These are phyloP conservation scores for Andrena camellia DNA, from an alignment of 2,888 invertebrate species.

Conservation along the genomic window DNA sequence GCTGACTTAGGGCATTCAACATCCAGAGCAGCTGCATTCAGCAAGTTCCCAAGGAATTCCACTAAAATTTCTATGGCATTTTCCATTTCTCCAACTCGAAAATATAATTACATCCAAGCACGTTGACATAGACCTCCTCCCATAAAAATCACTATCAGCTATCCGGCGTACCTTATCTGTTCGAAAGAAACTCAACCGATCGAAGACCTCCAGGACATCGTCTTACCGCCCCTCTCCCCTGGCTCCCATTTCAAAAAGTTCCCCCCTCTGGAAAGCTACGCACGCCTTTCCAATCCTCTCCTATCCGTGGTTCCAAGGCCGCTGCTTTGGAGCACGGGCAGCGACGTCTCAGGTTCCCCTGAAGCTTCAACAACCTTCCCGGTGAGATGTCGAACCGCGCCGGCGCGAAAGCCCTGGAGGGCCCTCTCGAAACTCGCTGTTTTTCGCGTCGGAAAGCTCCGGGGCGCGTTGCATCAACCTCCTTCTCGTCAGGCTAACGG, in stretches of 20 bases:
- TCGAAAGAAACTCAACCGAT: no score
- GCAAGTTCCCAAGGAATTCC: neutral
- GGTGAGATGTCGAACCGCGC: constrained; percentile 39
- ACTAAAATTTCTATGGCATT: neutral
- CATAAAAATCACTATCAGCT: no score
- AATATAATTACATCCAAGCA: no score
- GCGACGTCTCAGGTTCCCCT: constrained; percentile 7
- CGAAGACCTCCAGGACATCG: no score
- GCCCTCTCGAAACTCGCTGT: constrained; percentile 45
- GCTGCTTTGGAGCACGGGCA: neutral
- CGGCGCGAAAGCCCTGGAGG: constrained; percentile 50
- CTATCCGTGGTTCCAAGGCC: constrained; percentile 1
- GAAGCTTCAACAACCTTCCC: constrained; percentile 12
- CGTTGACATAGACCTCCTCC: no score
- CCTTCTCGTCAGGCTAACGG: constrained; percentile 46
- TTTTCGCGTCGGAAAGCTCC: constrained; percentile 35
- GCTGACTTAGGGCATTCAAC: no score
- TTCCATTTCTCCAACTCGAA: neutral
- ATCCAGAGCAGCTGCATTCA: neutral
- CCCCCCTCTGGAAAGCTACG: neutral
- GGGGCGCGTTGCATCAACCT: constrained; percentile 35
- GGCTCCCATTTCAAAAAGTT: neutral
- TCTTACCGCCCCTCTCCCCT: no score
- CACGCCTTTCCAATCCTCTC: constrained; percentile 4
- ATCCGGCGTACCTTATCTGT: no score